Base-by-base conservation (phyloP, 2,797 vertebrate genomes). In the Muraenolepis orangiensis region DNA sequence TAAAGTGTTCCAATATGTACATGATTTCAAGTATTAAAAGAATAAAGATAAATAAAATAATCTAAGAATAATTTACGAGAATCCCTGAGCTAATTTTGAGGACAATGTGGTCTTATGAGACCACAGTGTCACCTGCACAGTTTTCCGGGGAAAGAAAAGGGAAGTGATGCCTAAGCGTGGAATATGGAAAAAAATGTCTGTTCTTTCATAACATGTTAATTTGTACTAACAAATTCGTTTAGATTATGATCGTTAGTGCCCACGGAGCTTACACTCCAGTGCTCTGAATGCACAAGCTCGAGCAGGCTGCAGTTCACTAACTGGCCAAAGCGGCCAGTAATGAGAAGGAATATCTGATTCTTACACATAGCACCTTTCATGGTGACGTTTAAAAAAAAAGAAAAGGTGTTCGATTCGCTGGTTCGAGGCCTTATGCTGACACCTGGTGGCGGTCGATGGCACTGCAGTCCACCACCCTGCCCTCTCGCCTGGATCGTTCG, bases 401-500 rank as follows among this genome's bases (percentile, higher is more conserved):
- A n/a, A n/a, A n/a, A n/a, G 12, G 11, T 8, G 64, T 66, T 66
- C 16, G 64, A 30, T 66, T 66, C 2, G 23, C 29, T 30, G 26
- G 12, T n/a, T 30, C 64, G 64, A 30, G 29, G 64, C 51, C 10
- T 57, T 23, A 57, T 57, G 51, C n/a, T 16, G 51, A 28, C 26
- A 1, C 77, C 74, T 78, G 64, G 34, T 29, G 80, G 34, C 66
- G 30, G 5, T 68, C 66, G 14, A 6, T n/a, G 10, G 78, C 78
- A 4, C 70, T 81, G 71, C 91, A 91, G 82, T 87, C 71, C 34
- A 96, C 86, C 36, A 96, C 91, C 57, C 88, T 85, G 85, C 83
- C 89, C 85, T 96, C 93, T 83, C 87, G 77, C 16, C 95, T 88
- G 0, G 95, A 88, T 18, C 87, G 91, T 78, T 96, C 95, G 0